Percentiles rank a stretch among this genome's conserved stretches.
phyloP scores from a whole-genome alignment of 2,113 vertebrate genomes.

The Dermatemys mawii region DNA sequence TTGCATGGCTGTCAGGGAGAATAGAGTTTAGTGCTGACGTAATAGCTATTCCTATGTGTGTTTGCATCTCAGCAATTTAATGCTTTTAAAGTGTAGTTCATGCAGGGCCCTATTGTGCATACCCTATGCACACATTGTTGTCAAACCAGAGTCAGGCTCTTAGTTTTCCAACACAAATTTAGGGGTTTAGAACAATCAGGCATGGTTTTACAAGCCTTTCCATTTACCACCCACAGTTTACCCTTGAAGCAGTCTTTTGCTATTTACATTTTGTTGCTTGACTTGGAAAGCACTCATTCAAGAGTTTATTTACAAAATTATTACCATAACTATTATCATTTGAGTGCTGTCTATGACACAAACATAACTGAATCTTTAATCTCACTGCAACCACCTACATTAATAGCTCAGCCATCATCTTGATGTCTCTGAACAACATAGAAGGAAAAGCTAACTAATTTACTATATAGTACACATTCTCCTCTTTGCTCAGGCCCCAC shows the following conservation, averaged over 20 bases:
- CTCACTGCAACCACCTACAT: not conserved
- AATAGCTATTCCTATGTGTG: not conserved
- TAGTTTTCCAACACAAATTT: not conserved
- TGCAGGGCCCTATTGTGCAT: not conserved
- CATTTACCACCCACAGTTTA: slow-evolving; percentile 19
- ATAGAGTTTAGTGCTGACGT: not conserved
- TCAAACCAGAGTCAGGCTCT: not conserved
- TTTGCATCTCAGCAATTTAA: not conserved
- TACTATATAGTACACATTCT: not conserved
- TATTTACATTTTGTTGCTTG: not conserved
- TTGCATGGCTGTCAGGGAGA: rapidly evolving
- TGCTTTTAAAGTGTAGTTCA: not conserved
- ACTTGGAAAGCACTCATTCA: not conserved
- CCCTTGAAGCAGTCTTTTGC: not conserved
- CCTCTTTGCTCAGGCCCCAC: too few relatives aligned
- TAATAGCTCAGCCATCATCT: rapidly evolving
- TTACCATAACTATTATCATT: not conserved
- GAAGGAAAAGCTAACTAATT: not conserved
- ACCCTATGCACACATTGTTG: not conserved
- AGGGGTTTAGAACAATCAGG: not conserved
- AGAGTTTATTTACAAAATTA: not conserved
- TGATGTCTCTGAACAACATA: rapidly evolving
- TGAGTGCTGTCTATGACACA: not conserved
- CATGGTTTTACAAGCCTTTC: not conserved
- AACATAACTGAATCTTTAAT: not conserved